Evolutionary conservation across 2,797 vertebrate genomes (phyloP), one percentile per base, ranked within the genome.

Genomic region (Oophaga sylvatica): DNA sequence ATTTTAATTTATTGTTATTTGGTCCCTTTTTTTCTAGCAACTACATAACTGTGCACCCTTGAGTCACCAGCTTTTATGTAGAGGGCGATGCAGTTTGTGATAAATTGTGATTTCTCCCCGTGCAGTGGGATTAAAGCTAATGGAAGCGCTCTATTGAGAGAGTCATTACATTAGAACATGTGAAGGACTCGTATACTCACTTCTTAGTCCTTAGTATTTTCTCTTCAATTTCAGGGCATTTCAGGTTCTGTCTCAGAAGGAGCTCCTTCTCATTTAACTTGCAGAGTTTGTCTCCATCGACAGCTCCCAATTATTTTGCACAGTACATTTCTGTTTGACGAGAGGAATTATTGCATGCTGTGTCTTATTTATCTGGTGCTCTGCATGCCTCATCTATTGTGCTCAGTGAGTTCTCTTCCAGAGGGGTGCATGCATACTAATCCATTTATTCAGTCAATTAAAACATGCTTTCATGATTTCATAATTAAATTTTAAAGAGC

Each of bases 401-500:
- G 81, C 76, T 88, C 22, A 60, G 35, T 63, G 83, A 81, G 29
- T 85, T 91, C 80, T 92, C 4, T 70, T 82, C 65, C 88, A 90
- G 56, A 90, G 89, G 83, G 73, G 87, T 67, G 75, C 88, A 83
- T 90, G 68, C 83, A 90, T 15, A 81, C 35, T 91, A 85, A 92
- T 92, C 89, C 91, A 86, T 1, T 22, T 29, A 41, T 56, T 87
- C 79, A 89, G 67, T 13, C 86, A 90, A 88, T 87, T 90, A 83
- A 22, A 70, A 0, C 29, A 48, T 48, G 81, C 76, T 59, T 91
- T 16, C 81, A 90, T 77, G 31, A 90, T 91, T 91, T 71, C 70
- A 78, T 87, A 90, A 90, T 89, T 91, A 90, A 92, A 92, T 90
- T 91, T 86, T 84, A 89, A 91, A 84, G 65, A 84, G 26, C 90